These are phyloP conservation scores for Silurus aristotelis DNA, from an alignment of 2,797 vertebrate species.

Conservation along the genomic window DNA sequence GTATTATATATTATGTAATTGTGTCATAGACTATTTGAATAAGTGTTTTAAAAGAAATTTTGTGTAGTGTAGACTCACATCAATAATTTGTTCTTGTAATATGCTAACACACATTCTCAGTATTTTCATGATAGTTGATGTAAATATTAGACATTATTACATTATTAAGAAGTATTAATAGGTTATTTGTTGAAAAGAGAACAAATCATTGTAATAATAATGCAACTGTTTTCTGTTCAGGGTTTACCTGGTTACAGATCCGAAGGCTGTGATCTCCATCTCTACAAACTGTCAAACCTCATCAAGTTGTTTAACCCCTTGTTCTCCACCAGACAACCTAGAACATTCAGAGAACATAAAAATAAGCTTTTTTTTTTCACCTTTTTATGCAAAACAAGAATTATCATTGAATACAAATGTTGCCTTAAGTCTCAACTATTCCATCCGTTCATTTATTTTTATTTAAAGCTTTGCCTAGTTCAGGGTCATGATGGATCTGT, in stretches of 20 bases:
- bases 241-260: background rate
- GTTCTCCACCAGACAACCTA: no score
- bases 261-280: background rate
- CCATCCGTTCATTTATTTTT: background rate
- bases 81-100: background rate
- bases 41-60: background rate
- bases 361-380: background rate
- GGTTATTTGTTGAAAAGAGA: background rate
- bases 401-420: background rate
- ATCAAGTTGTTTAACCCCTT: background rate
- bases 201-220: slow-evolving; percentile 1
- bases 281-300: background rate
- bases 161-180: background rate
- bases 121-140: background rate
- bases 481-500: background rate
- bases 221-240: background rate
- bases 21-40: background rate
- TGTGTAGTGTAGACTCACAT: background rate
- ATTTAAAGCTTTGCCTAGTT: background rate
- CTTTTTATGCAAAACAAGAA: background rate
- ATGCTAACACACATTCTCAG: background rate
- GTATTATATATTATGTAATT: background rate
- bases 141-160: background rate
- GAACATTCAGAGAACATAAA: background rate
- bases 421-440: background rate